phyloP scores from a whole-genome alignment of 2,113 vertebrate genomes.

The Megatriorchis doriae region DNA sequence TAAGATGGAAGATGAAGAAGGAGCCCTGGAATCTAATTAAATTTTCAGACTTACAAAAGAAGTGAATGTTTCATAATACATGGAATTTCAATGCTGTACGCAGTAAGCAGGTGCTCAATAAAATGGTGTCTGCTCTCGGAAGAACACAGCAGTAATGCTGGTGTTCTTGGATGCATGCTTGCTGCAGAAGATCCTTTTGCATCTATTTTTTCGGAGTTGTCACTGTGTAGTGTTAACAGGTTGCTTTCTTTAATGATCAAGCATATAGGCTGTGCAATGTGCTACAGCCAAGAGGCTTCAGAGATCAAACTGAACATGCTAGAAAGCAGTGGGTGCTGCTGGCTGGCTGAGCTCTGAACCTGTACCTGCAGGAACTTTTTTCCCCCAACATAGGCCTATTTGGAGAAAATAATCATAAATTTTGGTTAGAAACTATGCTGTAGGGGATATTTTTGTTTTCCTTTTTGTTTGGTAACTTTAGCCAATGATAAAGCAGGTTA shows the following conservation, averaged over 20 bases:
- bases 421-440: background rate
- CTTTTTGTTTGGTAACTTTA: background rate
- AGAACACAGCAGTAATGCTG: background rate
- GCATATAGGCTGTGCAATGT: background rate
- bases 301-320: background rate
- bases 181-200: background rate
- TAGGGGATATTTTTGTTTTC: background rate
- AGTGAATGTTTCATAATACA: background rate
- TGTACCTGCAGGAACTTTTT: background rate
- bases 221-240: background rate
- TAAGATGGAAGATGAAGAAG: background rate
- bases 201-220: background rate
- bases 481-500: background rate
- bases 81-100: background rate
- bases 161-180: background rate
- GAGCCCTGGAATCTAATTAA: background rate
- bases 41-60: background rate
- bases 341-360: background rate
- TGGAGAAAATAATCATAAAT: background rate
- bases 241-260: background rate
- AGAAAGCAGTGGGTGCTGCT: background rate
- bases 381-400: fast-evolving
- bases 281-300: background rate
- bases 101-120: background rate
- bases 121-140: background rate